Conservation (phyloP, 2,113 vertebrate genomes). For the Varanus komodoensis region DNA sequence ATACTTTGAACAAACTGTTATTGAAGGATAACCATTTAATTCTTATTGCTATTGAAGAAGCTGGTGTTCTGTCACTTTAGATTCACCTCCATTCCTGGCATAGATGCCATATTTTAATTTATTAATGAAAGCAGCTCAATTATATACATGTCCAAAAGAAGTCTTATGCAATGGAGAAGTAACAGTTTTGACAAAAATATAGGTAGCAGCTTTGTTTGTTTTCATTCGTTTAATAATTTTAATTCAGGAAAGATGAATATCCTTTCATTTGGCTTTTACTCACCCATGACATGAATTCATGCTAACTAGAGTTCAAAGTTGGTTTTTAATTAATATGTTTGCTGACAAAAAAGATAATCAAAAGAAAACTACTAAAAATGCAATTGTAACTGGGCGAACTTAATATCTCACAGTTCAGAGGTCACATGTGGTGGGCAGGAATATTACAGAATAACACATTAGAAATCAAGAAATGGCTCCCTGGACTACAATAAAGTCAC, state of each 20-base stretch:
- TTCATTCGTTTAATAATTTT: not conserved
- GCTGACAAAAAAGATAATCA: not conserved
- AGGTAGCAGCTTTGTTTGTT: not conserved
- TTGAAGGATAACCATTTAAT: too few species aligned
- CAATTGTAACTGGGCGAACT: too few species aligned
- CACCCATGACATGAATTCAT: not conserved
- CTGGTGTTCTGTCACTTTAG: not conserved
- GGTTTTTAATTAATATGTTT: not conserved
- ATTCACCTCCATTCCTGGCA: not conserved
- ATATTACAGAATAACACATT: too few species aligned
- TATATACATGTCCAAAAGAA: not conserved
- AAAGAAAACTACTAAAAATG: not conserved
- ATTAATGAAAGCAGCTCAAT: not conserved
- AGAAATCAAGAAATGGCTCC: too few species aligned
- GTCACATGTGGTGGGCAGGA: too few species aligned
- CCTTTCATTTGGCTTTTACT: slow-evolving; percentile 4
- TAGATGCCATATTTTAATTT: not conserved
- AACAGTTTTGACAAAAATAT: not conserved
- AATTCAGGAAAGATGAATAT: not conserved
- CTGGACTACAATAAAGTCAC: too few species aligned
- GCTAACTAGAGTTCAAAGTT: not conserved
- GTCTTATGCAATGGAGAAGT: not conserved
- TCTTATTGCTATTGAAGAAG: too few species aligned
- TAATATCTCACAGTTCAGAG: too few species aligned
- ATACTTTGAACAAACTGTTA: not conserved